Base-by-base conservation (phyloP, 2,113 vertebrate species). In the Micronycteris hirsuta region DNA sequence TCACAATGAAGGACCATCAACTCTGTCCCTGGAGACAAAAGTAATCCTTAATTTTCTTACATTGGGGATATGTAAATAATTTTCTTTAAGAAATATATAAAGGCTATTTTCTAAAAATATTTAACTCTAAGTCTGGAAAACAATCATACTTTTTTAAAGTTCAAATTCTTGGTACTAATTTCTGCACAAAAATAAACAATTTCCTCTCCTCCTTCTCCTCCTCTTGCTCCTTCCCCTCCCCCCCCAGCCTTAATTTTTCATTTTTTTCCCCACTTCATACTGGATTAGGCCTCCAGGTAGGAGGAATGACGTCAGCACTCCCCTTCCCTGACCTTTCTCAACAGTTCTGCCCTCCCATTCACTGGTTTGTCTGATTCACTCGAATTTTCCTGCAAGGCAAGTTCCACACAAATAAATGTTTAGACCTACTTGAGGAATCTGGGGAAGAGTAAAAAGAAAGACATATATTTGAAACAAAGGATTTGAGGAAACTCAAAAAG, bases 321-420 rank as follows among this genome's bases (percentile, higher is more conserved):
- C 33, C 19, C 14, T 90, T 87, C 20, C 43, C 45, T 82, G 89
- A 88, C 56, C 73, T 96, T 71, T 63, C 73, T 45, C 89, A 76
- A 89, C 38, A 92, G 81, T 77, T 94, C 14, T 67, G 89, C 84
- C 86, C 49, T 93, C 20, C 26, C 47, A 65, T 22, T 92, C 56
- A 76, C 24, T 36, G 63, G 33, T 68, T 89, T 85, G 93, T 93
- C 67, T 88, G 86, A 92, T 94, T 97, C 95, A n/a, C 56, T 36
- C 45, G 84, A 95, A 86, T 86, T 89, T 94, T 82, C 68, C 90
- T 78, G 22, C 86, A 87, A 85, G 90, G 45, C 36, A 96, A 93
- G 26, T 96, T 96, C 77, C 90, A 97, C 61, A 97, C 89, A 97
- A 97, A 97, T 96, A 96, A 95, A 97, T 96, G 94, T 96, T 96